Conservation (phyloP, 2,797 vertebrate species). For the Enteromius afrohamiltoni region DNA sequence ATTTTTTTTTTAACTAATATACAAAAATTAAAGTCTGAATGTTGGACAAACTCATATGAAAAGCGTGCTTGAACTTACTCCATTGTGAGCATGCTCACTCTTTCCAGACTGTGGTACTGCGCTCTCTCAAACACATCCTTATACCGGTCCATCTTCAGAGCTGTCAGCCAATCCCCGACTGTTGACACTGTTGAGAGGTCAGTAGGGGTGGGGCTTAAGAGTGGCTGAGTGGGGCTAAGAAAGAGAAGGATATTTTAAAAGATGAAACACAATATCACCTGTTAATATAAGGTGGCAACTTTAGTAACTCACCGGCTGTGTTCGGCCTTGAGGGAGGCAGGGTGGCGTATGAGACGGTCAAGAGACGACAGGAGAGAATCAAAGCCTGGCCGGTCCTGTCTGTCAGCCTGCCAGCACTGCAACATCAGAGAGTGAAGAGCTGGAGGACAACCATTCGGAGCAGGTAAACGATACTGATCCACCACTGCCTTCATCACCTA, state of each 20-base stretch:
- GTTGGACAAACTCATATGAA: background rate
- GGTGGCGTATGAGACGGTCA: constrained; percentile 83
- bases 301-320: constrained; percentile 73
- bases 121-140: constrained; percentile 91
- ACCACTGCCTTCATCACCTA: constrained; percentile 97
- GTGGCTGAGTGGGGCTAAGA: constrained; percentile 80
- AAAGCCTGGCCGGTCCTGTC: constrained; percentile 85
- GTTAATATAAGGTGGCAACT: background rate
- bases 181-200: constrained; percentile 78
- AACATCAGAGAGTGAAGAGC: constrained; percentile 96
- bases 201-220: constrained; percentile 81
- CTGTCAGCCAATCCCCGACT: constrained; percentile 91
- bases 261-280: background rate
- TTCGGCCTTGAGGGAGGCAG: constrained; percentile 79
- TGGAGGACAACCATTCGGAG: constrained; percentile 89
- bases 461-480: constrained; percentile 92
- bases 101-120: constrained; percentile 89
- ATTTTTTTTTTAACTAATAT: background rate
- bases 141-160: constrained; percentile 93
- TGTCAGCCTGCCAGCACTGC: constrained; percentile 90
- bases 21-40: too few relatives aligned
- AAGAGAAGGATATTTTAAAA: constrained; percentile 5
- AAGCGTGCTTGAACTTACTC: constrained; percentile 73
- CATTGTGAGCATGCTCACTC: constrained; percentile 82
- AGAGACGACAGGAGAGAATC: constrained; percentile 87